Percentiles rank a stretch among this genome's conserved stretches.
Conservation (phyloP, 2,888 invertebrate genomes). For the Phymatocera aterrima region DNA sequence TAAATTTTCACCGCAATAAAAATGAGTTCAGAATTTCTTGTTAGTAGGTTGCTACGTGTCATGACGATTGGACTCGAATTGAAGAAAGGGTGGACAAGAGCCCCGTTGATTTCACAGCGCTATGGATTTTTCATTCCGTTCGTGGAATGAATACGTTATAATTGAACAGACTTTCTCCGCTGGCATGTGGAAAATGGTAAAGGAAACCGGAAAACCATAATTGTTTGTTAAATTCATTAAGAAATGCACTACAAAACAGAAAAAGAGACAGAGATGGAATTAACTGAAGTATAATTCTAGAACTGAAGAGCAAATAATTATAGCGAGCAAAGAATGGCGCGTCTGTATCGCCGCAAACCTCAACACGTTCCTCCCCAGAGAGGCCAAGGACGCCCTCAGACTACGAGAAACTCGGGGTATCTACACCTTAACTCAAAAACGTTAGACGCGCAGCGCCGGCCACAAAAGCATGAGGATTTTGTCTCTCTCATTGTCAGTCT, state of each 20-base stretch:
- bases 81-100: not conserved
- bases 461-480: slow-evolving; percentile 4
- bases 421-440: slow-evolving; percentile 18
- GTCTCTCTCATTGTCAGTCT: slow-evolving; percentile 4
- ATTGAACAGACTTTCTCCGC: not conserved
- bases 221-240: not conserved
- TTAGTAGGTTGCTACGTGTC: not conserved
- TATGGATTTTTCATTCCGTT: not conserved
- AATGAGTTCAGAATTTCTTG: not conserved
- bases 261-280: too few relatives aligned
- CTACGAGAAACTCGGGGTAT: not conserved
- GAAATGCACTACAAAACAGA: too few relatives aligned
- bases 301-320: not conserved
- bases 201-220: not conserved
- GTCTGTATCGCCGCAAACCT: not conserved
- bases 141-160: slow-evolving; percentile 13
- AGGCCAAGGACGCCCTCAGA: slow-evolving; percentile 24
- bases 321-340: not conserved
- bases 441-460: slow-evolving; percentile 1
- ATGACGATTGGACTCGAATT: not conserved
- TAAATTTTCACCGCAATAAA: not conserved
- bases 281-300: not conserved
- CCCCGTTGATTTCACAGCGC: not conserved
- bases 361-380: slow-evolving; percentile 14
- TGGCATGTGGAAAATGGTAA: not conserved